Evolutionary conservation across 2,888 invertebrate genomes (phyloP).

Genomic region (Alviniconcha strummeri): DNA sequence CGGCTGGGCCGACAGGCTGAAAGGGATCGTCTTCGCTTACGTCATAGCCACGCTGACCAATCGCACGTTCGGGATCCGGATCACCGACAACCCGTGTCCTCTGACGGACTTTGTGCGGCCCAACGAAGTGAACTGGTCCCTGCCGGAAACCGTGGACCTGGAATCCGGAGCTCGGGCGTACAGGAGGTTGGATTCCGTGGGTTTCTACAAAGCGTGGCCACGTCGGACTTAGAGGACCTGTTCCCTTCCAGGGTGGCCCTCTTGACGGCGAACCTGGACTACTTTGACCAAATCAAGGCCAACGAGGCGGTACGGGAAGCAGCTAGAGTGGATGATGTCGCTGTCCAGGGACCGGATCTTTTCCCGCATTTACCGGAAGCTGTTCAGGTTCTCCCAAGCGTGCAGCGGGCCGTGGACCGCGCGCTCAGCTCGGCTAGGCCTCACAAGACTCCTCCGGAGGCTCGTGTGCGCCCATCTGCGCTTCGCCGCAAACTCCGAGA

Average conservation of each 20-base stretch:
- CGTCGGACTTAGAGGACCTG: slow-evolving; percentile 10
- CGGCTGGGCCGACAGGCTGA: slow-evolving; percentile 37
- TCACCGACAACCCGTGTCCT: slow-evolving; percentile 21
- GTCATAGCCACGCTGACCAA: slow-evolving; percentile 36
- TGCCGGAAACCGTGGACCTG: background rate
- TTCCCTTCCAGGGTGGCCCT: slow-evolving; percentile 13
- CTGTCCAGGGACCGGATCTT: background rate
- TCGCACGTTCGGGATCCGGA: slow-evolving; percentile 28
- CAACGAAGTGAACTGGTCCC: slow-evolving; percentile 32
- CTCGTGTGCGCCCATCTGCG: background rate
- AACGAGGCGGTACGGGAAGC: slow-evolving; percentile 21
- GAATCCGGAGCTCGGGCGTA: background rate
- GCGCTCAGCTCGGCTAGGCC: background rate
- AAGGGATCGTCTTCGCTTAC: slow-evolving; percentile 34
- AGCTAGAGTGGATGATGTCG: background rate
- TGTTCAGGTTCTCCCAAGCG: background rate
- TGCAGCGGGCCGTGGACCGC: background rate
- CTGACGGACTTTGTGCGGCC: slow-evolving; percentile 25
- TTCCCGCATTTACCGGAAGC: background rate
- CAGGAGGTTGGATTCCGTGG: background rate
- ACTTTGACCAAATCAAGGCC: slow-evolving; percentile 10
- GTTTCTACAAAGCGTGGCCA: slow-evolving; percentile 4
- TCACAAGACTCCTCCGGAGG: background rate
- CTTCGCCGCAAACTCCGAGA: background rate
- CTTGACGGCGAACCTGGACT: slow-evolving; percentile 28